Percentiles rank a stretch among this genome's conserved stretches.
Conservation (phyloP, 2,797 vertebrate species). For the Furcifer pardalis region DNA sequence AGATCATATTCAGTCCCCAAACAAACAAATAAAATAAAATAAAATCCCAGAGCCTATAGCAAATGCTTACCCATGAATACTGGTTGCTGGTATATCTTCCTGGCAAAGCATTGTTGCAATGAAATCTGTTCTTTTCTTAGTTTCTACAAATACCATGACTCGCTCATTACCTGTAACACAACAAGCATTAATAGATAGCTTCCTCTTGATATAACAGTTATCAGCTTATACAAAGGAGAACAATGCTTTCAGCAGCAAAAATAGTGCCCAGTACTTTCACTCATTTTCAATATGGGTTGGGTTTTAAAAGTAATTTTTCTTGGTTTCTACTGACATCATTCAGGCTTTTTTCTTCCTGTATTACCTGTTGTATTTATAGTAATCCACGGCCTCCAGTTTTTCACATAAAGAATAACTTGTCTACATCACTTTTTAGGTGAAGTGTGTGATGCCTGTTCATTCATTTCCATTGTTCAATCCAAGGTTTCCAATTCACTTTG, state of each 20-base stretch:
- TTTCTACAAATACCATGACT: slow-evolving; percentile 95
- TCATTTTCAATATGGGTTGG: too few species aligned
- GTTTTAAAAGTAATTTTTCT: too few species aligned
- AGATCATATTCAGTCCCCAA: neutral
- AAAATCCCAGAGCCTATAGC: neutral
- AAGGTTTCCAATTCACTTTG: too few species aligned
- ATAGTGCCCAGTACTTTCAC: neutral
- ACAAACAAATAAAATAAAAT: neutral
- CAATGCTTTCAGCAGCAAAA: neutral
- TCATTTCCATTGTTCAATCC: too few species aligned
- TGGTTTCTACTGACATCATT: too few species aligned
- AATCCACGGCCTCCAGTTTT: too few species aligned
- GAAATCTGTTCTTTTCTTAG: slow-evolving; percentile 92
- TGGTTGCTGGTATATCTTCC: slow-evolving; percentile 89
- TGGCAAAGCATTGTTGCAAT: slow-evolving; percentile 91
- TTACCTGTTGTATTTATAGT: too few species aligned
- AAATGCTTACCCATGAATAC: slow-evolving; percentile 89
- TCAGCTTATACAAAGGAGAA: neutral
- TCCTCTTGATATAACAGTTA: neutral
- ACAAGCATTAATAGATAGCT: slow-evolving; percentile 1
- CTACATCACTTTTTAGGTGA: too few species aligned
- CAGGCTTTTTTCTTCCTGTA: too few species aligned
- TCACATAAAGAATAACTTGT: too few species aligned
- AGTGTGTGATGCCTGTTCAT: too few species aligned
- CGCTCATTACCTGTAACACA: slow-evolving; percentile 81